These are phyloP conservation scores for Villa cingulata DNA, from an alignment of 2,888 invertebrate species.

Conservation along the genomic window DNA sequence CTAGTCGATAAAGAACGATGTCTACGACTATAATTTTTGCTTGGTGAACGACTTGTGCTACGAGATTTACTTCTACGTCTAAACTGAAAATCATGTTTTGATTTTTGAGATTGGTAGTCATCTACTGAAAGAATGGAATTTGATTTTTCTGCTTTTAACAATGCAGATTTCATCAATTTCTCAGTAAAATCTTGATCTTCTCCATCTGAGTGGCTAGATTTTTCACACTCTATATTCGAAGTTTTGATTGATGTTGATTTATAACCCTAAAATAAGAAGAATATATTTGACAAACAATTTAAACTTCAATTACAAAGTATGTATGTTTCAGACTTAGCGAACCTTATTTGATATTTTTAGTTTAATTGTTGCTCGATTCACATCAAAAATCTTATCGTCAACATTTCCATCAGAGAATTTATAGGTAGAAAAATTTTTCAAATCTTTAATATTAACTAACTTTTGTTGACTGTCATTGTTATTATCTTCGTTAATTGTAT, in stretches of 20 bases:
- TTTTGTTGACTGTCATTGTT: too few species aligned
- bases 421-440: too few species aligned
- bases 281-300: too few species aligned
- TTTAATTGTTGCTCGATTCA: conserved; percentile 32
- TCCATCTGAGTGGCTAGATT: conserved; percentile 3
- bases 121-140: background rate
- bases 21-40: background rate
- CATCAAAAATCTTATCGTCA: conserved; percentile 28
- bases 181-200: conserved; percentile 23
- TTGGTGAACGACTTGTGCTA: background rate
- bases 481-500: background rate
- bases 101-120: background rate
- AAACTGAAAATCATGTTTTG: background rate
- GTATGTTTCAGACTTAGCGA: too few species aligned
- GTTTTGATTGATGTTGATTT: too few species aligned
- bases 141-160: conserved; percentile 22
- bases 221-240: too few species aligned
- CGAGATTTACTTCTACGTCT: background rate
- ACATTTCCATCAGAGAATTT: conserved; percentile 5
- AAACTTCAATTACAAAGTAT: too few species aligned
- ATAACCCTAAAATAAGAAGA: too few species aligned
- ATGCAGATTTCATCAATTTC: conserved; percentile 21
- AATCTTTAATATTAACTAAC: too few species aligned
- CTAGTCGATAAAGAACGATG: background rate
- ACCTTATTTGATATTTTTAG: conserved; percentile 30